A percentile compares a stretch with the other conserved stretches of the same genome.
phyloP scores from a whole-genome alignment of 2,888 invertebrate genomes.

The Carabus problematicus region DNA sequence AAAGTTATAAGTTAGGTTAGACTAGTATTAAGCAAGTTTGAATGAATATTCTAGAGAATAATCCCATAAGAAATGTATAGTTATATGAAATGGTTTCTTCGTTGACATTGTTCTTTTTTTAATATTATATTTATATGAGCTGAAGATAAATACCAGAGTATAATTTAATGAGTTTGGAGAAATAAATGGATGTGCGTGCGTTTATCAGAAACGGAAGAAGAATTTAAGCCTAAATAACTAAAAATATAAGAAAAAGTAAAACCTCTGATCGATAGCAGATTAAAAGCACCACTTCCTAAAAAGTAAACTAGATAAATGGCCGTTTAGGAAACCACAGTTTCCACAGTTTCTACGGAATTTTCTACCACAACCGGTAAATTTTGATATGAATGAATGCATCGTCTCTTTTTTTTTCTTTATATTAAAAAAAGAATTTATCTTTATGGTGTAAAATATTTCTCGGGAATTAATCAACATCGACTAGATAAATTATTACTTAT shows the following conservation, averaged over 20 bases:
- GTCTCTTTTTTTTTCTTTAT: not conserved
- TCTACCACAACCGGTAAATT: conserved; percentile 41
- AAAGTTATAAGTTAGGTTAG: too few relatives aligned
- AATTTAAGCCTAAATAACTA: not conserved
- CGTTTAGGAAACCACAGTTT: conserved; percentile 41
- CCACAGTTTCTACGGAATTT: conserved; percentile 37
- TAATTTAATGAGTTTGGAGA: not conserved
- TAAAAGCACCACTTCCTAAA: conserved; percentile 39
- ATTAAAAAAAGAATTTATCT: not conserved
- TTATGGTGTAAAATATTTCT: not conserved
- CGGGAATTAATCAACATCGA: too few relatives aligned
- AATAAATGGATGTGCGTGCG: too few relatives aligned
- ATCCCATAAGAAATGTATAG: too few relatives aligned
- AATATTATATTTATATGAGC: too few relatives aligned
- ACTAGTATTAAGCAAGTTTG: too few relatives aligned
- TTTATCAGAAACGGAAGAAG: not conserved
- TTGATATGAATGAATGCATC: conserved; percentile 33
- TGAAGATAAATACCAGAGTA: too few relatives aligned
- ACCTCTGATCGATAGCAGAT: conserved; percentile 29
- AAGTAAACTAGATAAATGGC: conserved; percentile 39
- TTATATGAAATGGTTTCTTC: too few relatives aligned
- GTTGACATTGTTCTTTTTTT: too few relatives aligned
- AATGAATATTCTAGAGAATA: too few relatives aligned
- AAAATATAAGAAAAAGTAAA: conserved; percentile 4
- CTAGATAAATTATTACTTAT: too few relatives aligned